Evolutionary conservation across 2,113 vertebrate genomes (phyloP), one percentile per base, ranked within the genome.

Genomic region (Perognathus longimembris): DNA sequence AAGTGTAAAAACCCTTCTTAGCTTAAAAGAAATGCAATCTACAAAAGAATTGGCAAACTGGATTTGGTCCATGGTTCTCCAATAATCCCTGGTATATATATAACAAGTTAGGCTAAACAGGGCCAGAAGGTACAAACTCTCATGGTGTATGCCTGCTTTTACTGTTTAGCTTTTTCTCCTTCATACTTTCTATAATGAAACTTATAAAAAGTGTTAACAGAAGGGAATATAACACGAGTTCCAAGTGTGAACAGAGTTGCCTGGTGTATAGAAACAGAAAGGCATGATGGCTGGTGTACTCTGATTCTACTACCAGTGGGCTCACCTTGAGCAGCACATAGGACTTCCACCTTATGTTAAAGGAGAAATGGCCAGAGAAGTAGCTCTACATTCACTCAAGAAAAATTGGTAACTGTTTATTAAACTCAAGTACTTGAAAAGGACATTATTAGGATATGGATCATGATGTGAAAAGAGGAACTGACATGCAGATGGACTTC

Each of bases 21-120:
- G 74, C 9, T 75, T 70, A 40, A 86, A 77, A 85, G 86, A 28
- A 90, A 73, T 66, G 54, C 7, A 87, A 61, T 3, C 66, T 91
- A 32, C 32, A 81, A 82, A 91, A 40, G 24, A 77, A 7, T 7
- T 21, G 17, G 9, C 24, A 1, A 57, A 20, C 14, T 94, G 45
- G 7, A 81, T 81, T 80, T 94, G 77, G 66, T 10, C 38, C 20
- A 21, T 12, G 12, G 14, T 63, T 84, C 84, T 61, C 30, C 85
- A 84, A 2, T 81, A 84, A 2, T 3, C 7, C 20, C 24, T 85
- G 63, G 4, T 57, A 30, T 81, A 32, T 69, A 32, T 82, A 32
- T 69, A 2, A 28, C 61, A 42, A 81, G 34, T 63, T 57, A 88
- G 10, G 21, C 22, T 17, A 74, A 63, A 38, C 2, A 71, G 17